Base-by-base conservation (phyloP, 1,140 invertebrate species). In the Mizuhopecten yessoensis region DNA sequence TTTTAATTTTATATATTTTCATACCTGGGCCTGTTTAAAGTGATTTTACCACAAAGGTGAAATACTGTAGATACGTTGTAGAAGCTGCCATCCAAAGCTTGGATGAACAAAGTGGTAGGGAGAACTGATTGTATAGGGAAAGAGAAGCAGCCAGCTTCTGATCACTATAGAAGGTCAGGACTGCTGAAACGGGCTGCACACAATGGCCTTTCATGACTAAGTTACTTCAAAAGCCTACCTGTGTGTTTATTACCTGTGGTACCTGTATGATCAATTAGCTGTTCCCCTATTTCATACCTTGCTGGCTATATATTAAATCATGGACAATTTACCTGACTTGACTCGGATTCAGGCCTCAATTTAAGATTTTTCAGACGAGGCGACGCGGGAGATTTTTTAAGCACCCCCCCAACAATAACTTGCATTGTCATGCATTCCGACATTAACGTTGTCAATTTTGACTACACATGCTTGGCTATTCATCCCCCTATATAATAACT, bases 381-480 rank as follows among this genome's bases (percentile, higher is more conserved):
- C 57, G 57, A 75, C 57, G 57, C 57, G 57, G 57, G 57, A 75
- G 57, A 75, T 75, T 75, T 75, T 75, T 75, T 75, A 75, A n/a
- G 57, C 23, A 75, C 57, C n/a, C 57, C 57, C 57, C 57, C 57
- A 75, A 75, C 57, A 75, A 75, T 75, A 75, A 75, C 57, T 75
- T 75, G 57, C 57, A 75, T 75, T 75, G 57, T 75, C 57, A 9
- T 75, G 57, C 57, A 75, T 75, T 75, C 57, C 57, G 11, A 29
- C 57, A n/a, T 75, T 75, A 75, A 75, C n/a, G 57, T 75, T 75
- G 57, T 75, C 57, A 75, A 75, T 75, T 75, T 75, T 75, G 57
- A 75, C 57, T 29, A 29, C 57, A 75, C 57, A 75, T 75, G 57
- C 57, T n/a, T 75, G 57, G 57, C n/a, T 75, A 5, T 75, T 29